Evolutionary conservation across 2,797 vertebrate genomes (phyloP).

Genomic region (Cryptoprocta ferox): DNA sequence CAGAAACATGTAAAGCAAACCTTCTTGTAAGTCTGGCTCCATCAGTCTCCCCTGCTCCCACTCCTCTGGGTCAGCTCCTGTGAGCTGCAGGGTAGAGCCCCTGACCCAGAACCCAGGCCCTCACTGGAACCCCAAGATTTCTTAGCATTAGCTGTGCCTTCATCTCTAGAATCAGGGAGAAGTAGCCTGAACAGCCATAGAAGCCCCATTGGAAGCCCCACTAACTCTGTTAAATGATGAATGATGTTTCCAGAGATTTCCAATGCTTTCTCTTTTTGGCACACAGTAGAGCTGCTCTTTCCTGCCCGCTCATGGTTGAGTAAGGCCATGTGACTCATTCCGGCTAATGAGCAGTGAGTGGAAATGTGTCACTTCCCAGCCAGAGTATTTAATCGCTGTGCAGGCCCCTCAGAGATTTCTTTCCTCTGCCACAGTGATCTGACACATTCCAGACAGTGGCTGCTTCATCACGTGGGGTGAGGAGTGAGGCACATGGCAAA

Average conservation of each 20-base stretch:
- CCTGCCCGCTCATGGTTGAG: not conserved
- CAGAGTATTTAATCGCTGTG: not conserved
- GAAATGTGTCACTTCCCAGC: not conserved
- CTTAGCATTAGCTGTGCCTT: not conserved
- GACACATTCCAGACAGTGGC: not conserved
- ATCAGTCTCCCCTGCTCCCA: not conserved
- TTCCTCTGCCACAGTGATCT: not conserved
- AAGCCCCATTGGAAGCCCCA: not conserved
- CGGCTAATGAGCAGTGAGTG: not conserved
- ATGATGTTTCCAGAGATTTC: not conserved
- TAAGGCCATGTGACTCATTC: not conserved
- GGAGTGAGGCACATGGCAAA: not conserved
- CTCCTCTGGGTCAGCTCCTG: not conserved
- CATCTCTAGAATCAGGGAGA: not conserved
- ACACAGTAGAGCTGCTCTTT: not conserved
- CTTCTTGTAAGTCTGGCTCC: not conserved
- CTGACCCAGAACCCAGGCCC: not conserved
- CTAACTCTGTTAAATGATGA: not conserved
- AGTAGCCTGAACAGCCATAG: not conserved
- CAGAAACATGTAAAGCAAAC: not conserved
- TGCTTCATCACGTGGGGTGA: not conserved
- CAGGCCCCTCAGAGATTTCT: not conserved
- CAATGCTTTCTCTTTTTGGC: not conserved
- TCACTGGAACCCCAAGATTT: not conserved
- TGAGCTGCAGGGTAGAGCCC: not conserved